phyloP scores from a whole-genome alignment of 2,113 vertebrate genomes.

The Capreolus pygargus region DNA sequence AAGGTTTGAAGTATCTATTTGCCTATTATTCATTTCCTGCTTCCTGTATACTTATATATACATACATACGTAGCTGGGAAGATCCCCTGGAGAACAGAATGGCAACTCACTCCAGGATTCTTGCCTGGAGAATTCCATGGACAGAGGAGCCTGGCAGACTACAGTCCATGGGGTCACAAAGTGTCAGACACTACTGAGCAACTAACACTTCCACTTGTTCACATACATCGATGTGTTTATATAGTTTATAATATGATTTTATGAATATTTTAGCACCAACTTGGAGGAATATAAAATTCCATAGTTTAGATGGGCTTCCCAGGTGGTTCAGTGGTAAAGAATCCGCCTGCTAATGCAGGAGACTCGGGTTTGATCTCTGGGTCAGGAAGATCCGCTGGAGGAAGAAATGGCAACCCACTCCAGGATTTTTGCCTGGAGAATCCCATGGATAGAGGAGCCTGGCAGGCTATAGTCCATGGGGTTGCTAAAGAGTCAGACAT shows the following conservation, averaged over 20 bases:
- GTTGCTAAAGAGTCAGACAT: not conserved
- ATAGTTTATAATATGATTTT: not conserved
- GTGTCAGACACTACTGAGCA: not conserved
- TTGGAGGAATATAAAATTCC: not conserved
- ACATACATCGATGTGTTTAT: rapidly evolving
- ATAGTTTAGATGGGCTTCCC: not conserved
- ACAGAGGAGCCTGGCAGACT: not conserved
- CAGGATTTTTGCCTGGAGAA: not conserved
- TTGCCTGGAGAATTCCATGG: not conserved
- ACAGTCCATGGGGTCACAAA: not conserved
- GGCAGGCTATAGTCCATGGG: not conserved
- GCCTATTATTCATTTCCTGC: not conserved
- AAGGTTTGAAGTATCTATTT: not conserved
- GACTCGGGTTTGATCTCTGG: not conserved
- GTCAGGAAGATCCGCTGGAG: not conserved
- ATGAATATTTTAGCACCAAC: not conserved
- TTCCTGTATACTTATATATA: not conserved
- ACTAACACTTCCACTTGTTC: not conserved
- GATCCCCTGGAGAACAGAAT: not conserved
- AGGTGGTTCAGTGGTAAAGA: not conserved
- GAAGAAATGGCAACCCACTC: not conserved
- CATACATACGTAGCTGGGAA: not conserved
- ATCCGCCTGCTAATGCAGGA: not conserved
- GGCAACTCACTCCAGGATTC: not conserved
- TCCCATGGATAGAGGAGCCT: not conserved